These are phyloP conservation scores for Battus philenor DNA, from an alignment of 1,140 invertebrate species.

Conservation along the genomic window DNA sequence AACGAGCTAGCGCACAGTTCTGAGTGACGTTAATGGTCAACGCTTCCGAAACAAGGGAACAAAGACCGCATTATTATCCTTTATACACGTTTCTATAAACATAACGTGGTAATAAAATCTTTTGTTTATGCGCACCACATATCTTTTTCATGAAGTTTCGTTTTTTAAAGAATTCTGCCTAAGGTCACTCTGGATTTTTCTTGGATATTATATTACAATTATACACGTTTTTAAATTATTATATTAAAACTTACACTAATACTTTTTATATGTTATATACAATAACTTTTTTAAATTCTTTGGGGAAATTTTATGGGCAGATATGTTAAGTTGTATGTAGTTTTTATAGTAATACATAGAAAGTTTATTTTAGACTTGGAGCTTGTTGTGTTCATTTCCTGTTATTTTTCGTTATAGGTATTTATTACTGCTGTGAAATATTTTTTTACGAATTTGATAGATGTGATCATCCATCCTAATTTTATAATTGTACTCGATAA, in stretches of 20 bases:
- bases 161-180: not conserved
- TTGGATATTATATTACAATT: not conserved
- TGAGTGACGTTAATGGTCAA: slow-evolving; percentile 22
- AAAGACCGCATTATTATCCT: slow-evolving; percentile 25
- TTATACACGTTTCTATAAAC: slow-evolving; percentile 10
- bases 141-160: slow-evolving; percentile 1
- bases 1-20: slow-evolving; percentile 9
- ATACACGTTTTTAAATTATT: not conserved
- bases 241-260: not conserved
- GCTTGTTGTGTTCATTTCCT: too few species aligned
- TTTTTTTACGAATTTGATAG: too few species aligned
- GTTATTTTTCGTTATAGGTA: too few species aligned
- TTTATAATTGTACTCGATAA: too few species aligned
- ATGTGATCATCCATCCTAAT: too few species aligned
- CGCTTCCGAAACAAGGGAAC: slow-evolving; percentile 21
- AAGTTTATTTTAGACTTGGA: too few species aligned
- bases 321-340: too few species aligned
- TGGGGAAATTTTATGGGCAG: too few species aligned
- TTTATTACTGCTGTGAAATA: too few species aligned
- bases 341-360: too few species aligned
- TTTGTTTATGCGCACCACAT: not conserved
- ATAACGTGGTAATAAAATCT: slow-evolving; percentile 2
- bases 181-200: not conserved
- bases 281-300: too few species aligned
- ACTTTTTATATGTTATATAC: not conserved